phyloP scores from a whole-genome alignment of 2,113 vertebrate genomes.

The Nymphicus hollandicus region DNA sequence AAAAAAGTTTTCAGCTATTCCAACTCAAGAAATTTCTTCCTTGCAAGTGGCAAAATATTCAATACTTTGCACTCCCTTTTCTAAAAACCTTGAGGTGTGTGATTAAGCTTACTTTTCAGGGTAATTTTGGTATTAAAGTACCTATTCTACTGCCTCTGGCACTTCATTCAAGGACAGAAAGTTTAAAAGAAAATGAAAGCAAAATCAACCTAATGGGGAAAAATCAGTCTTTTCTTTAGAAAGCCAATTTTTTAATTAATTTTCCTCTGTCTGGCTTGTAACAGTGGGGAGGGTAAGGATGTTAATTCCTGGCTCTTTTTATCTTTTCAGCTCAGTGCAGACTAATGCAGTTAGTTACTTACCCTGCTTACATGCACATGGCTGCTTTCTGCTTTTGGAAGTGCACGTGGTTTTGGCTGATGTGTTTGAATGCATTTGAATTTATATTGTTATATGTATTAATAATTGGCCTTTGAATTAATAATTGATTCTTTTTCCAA shows the following conservation, averaged over 20 bases:
- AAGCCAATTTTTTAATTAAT: background rate
- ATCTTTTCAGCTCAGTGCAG: background rate
- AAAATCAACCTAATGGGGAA: background rate
- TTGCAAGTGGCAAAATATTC: background rate
- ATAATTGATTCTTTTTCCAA: background rate
- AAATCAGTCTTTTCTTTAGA: background rate
- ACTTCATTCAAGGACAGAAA: background rate
- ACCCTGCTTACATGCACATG: fast-evolving
- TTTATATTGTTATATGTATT: background rate
- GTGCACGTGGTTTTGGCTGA: background rate
- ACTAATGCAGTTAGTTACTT: background rate
- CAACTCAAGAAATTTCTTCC: background rate
- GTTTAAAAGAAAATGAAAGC: background rate
- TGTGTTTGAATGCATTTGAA: background rate
- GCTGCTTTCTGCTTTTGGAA: background rate
- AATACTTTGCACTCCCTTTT: background rate
- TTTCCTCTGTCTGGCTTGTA: background rate
- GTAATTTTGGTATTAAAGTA: conserved; percentile 13
- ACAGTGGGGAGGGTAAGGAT: background rate
- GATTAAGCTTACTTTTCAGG: conserved; percentile 12
- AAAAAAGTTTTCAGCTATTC: background rate
- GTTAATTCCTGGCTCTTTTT: background rate
- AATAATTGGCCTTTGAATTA: background rate
- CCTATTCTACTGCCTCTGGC: background rate
- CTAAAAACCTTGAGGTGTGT: background rate